A percentile compares a stretch with the other conserved stretches of the same genome.
These are phyloP conservation scores for Macrostomum lignano DNA, from an alignment of 1,140 invertebrate genomes.

Conservation along the genomic window DNA sequence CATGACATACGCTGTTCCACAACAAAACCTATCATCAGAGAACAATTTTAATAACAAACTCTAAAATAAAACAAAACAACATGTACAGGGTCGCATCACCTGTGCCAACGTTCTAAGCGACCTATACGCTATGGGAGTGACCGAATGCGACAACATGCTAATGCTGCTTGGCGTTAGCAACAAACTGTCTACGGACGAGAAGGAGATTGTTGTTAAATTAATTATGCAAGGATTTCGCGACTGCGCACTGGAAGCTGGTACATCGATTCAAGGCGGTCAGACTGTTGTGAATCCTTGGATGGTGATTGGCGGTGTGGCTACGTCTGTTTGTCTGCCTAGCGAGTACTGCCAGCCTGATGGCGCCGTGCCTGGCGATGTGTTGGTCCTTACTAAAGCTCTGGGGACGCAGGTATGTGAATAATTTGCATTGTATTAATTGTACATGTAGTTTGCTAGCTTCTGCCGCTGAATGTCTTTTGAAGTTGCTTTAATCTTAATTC, in stretches of 20 bases:
- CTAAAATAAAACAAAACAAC: no score
- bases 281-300: slow-evolving; percentile 93
- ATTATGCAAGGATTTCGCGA: slow-evolving; percentile 84
- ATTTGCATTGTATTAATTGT: neutral
- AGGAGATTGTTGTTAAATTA: slow-evolving; percentile 68
- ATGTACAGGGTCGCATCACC: slow-evolving; percentile 74
- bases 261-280: slow-evolving; percentile 71
- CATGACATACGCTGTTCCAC: no score
- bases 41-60: no score
- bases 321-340: slow-evolving; percentile 61
- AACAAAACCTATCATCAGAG: no score
- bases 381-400: slow-evolving; percentile 78
- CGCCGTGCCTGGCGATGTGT: slow-evolving; percentile 74
- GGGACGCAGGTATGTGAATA: slow-evolving; percentile 80
- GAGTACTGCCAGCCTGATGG: slow-evolving; percentile 55
- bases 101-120: slow-evolving; percentile 95
- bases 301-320: slow-evolving; percentile 78
- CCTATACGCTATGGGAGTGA: slow-evolving; percentile 91
- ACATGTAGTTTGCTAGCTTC: neutral
- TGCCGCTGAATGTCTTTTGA: no score
- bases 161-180: slow-evolving; percentile 52
- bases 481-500: no score
- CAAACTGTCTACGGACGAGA: slow-evolving; percentile 51
- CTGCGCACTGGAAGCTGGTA: slow-evolving; percentile 63
- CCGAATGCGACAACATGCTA: slow-evolving; percentile 91